These are phyloP conservation scores for Colinus virginianus DNA, from an alignment of 2,113 vertebrate species.

Conservation along the genomic window DNA sequence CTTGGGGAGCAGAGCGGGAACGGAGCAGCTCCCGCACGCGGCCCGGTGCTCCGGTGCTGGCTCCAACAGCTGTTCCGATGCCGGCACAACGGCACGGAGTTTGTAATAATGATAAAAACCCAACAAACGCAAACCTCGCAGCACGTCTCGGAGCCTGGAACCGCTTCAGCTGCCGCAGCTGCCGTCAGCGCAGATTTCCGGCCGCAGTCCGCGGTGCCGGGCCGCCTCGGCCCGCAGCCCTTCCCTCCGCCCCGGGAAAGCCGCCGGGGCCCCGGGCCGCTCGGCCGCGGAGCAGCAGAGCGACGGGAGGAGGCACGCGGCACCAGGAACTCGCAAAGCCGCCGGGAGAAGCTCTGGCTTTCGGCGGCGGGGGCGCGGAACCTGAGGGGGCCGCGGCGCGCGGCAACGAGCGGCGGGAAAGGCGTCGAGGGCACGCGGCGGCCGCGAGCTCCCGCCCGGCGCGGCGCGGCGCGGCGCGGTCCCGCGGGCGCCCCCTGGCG, in stretches of 20 bases:
- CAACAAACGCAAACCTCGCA: background rate
- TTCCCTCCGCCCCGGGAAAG: background rate
- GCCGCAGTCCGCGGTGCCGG: too few relatives aligned
- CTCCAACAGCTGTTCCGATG: background rate
- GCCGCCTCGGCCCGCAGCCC: background rate
- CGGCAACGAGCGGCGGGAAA: background rate
- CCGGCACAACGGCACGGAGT: background rate
- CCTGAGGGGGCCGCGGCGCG: background rate
- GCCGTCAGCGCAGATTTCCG: background rate
- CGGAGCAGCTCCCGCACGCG: background rate
- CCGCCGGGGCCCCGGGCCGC: background rate
- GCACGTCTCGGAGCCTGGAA: background rate
- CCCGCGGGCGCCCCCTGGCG: too few relatives aligned
- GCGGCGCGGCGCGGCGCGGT: too few relatives aligned
- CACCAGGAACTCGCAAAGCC: rapidly evolving
- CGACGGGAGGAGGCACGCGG: background rate
- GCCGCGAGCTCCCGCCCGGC: too few relatives aligned
- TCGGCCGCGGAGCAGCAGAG: background rate
- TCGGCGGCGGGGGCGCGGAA: rapidly evolving
- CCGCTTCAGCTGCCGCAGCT: conserved; percentile 1
- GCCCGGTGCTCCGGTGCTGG: background rate
- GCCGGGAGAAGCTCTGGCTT: too few relatives aligned
- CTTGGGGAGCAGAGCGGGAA: background rate
- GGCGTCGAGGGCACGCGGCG: background rate
- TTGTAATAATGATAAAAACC: background rate